Evolutionary conservation across 2,888 invertebrate species (phyloP), one percentile per base, ranked within the genome.

Genomic region (Megaustenia siamemsis): DNA sequence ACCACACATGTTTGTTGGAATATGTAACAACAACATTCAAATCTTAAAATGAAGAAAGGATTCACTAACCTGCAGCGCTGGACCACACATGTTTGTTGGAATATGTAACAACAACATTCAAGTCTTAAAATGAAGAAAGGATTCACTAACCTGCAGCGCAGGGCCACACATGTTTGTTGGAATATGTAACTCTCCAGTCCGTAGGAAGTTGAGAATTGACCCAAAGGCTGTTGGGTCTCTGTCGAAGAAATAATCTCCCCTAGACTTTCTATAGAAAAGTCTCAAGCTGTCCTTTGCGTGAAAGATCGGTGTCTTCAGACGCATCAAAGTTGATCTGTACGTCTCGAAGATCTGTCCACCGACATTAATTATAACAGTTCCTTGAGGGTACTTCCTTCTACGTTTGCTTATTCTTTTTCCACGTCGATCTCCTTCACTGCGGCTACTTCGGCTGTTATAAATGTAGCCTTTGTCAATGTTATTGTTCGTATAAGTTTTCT

Each of bases 121-220:
- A n/a, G n/a, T n/a, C n/a, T n/a, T n/a, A n/a, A n/a, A n/a, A n/a
- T n/a, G n/a, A n/a, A 66, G 10, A 56, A 4, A 56, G 18, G 10
- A 24, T 56, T 12, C 0, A 53, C 69, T 60, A 35, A 84, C 84
- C 75, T 84, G 84, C 8, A 92, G 87, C 1, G 92, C 90, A 15
- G 93, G 93, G 10, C 92, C 92, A 86, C 93, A 93, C 83, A 92
- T 87, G 76, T 91, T 90, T 12, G 91, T 92, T 0, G 93, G 92
- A 45, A 92, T 87, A 86, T 93, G 93, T 38, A 93, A 89, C 85
- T 93, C 92, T 10, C 92, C 92, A 24, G 92, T 92, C 77, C 93
- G 86, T 43, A 92, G 86, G 84, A 91, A 92, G 86, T 93, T 92
- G 66, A 93, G 87, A 66, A 93, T 90, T 10, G 90, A 90, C 53